phyloP scores from a whole-genome alignment of 2,888 invertebrate genomes.

The Machimus rusticus region DNA sequence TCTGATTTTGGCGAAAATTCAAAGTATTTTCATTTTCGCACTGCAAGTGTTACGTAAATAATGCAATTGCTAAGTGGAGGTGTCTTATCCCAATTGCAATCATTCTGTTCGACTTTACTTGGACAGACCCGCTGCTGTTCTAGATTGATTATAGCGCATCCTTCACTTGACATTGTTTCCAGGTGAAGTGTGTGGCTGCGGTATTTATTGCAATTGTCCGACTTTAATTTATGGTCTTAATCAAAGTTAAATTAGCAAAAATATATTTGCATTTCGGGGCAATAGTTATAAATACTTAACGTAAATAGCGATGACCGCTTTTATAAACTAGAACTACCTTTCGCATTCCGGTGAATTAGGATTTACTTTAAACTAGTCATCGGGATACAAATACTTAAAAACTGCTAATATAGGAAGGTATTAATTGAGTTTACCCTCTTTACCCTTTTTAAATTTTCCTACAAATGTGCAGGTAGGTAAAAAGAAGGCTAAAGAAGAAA shows the following conservation, averaged over 20 bases:
- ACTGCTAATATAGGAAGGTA: no score
- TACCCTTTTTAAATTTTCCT: no score
- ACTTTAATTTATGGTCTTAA: neutral
- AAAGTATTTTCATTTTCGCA: conserved; percentile 23
- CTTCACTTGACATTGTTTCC: neutral
- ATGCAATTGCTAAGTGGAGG: neutral
- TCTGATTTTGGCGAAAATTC: conserved; percentile 38
- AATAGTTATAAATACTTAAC: neutral
- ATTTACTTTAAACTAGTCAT: no score
- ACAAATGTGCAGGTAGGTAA: no score
- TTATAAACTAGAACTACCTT: no score
- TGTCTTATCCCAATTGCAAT: neutral
- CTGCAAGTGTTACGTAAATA: neutral
- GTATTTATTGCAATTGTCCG: neutral
- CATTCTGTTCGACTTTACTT: neutral
- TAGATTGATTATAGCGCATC: neutral
- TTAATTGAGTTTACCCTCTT: no score
- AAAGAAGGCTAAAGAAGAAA: no score
- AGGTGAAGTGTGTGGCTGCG: neutral
- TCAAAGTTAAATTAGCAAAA: neutral
- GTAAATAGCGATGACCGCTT: neutral
- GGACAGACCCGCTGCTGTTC: neutral
- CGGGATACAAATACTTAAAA: no score
- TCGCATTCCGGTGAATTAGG: no score
- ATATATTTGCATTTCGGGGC: neutral